Conservation (phyloP, 2,888 invertebrate genomes). For the Eremobia ochroleuca region DNA sequence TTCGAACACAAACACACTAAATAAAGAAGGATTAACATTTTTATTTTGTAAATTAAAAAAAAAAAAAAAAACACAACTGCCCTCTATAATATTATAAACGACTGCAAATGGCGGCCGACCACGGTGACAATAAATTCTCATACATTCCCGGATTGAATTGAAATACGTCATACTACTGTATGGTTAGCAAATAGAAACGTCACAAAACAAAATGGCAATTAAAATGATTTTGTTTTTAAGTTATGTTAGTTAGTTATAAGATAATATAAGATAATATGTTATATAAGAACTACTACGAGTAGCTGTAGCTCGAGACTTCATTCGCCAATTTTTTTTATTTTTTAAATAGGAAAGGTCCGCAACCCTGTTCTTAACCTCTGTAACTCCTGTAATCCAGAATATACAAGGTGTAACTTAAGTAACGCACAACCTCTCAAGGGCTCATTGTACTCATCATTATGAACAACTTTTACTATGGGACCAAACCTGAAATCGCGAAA, state of each 20-base stretch:
- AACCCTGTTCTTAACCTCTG: no score
- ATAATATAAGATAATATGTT: no score
- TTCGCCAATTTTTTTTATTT: neutral
- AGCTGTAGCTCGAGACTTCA: neutral
- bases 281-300: neutral
- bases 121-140: slow-evolving; percentile 16
- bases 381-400: no score
- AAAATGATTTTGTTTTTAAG: slow-evolving; percentile 16
- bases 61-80: slow-evolving; percentile 15
- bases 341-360: neutral
- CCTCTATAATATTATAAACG: neutral
- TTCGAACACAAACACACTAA: slow-evolving; percentile 27
- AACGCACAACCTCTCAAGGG: no score
- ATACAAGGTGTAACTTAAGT: no score
- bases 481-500: no score
- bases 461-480: no score
- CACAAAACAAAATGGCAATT: neutral
- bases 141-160: slow-evolving; percentile 5
- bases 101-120: slow-evolving; percentile 31
- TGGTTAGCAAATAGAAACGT: neutral
- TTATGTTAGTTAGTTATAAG: no score
- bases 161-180: slow-evolving; percentile 12
- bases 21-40: slow-evolving; percentile 24
- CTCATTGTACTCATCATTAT: no score
- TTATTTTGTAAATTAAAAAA: neutral